A percentile compares a stretch with the other conserved stretches of the same genome.
phyloP scores from a whole-genome alignment of 2,888 invertebrate genomes.

The Pelosia muscerda region DNA sequence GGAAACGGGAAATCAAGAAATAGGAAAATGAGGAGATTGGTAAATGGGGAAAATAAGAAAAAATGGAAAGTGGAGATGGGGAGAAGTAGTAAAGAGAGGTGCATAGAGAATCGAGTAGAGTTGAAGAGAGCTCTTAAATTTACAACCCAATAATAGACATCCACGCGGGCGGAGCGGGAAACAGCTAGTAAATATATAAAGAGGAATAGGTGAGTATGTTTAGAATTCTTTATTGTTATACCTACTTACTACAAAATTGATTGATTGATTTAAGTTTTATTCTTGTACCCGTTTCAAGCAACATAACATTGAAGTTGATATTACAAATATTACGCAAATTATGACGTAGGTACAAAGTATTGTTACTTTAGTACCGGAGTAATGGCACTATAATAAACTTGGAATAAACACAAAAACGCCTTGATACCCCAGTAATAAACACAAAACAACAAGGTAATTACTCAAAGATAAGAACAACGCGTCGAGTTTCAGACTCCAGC shows the following conservation, averaged over 20 bases:
- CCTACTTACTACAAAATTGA: too few relatives aligned
- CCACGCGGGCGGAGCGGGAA: too few relatives aligned
- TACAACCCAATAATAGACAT: too few relatives aligned
- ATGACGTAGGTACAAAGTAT: background rate
- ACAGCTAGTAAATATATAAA: background rate
- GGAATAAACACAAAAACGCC: slow-evolving; percentile 63
- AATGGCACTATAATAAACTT: slow-evolving; percentile 33
- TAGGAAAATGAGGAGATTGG: too few relatives aligned
- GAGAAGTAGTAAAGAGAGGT: too few relatives aligned
- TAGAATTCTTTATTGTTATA: too few relatives aligned
- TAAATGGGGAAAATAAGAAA: too few relatives aligned
- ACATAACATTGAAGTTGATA: background rate
- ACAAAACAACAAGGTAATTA: slow-evolving; percentile 76
- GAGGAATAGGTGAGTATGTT: background rate
- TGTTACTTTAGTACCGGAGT: background rate
- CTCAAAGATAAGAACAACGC: slow-evolving; percentile 77
- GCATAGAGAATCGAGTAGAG: too few relatives aligned
- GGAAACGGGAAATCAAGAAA: too few relatives aligned
- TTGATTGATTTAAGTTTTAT: background rate
- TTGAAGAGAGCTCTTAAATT: too few relatives aligned
- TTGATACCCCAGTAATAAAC: slow-evolving; percentile 65
- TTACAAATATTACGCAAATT: too few relatives aligned
- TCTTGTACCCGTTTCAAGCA: background rate
- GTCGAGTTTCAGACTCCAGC: slow-evolving; percentile 67
- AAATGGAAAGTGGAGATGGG: too few relatives aligned